Conservation (phyloP, 2,888 invertebrate genomes). For the Sabatieria punctata region DNA sequence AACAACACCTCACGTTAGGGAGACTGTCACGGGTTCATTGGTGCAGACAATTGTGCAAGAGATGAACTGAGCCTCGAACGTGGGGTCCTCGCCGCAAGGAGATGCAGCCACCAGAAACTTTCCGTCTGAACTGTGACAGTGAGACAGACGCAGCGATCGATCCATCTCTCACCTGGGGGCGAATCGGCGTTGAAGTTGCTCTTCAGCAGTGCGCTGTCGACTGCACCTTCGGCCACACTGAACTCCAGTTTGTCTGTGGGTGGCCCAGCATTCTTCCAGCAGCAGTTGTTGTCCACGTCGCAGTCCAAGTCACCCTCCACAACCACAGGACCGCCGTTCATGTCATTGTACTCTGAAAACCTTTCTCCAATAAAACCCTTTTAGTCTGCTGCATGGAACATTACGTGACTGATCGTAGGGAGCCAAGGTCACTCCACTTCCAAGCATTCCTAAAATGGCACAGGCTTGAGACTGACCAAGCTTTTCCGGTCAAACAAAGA, state of each 20-base stretch:
- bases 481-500: too few relatives aligned
- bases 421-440: too few relatives aligned
- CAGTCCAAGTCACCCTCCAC: constrained; percentile 4
- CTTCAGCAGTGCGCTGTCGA: neutral
- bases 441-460: too few relatives aligned
- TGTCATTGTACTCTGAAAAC: neutral
- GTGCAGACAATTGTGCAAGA: constrained; percentile 5
- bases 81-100: neutral
- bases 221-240: neutral
- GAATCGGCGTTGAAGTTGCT: neutral
- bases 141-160: too few relatives aligned
- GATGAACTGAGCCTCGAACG: neutral
- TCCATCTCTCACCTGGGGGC: constrained; percentile 1
- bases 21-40: neutral
- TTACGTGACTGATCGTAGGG: too few relatives aligned
- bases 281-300: constrained; percentile 5
- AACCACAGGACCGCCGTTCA: constrained; percentile 2
- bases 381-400: too few relatives aligned
- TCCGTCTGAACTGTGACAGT: neutral
- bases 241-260: constrained; percentile 1
- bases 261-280: constrained; percentile 4
- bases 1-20: neutral
- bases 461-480: too few relatives aligned
- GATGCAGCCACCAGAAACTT: constrained; percentile 1
- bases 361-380: too few relatives aligned